Evolutionary conservation across 2,888 invertebrate species (phyloP).

Genomic region (Tetheella fluctuosa): DNA sequence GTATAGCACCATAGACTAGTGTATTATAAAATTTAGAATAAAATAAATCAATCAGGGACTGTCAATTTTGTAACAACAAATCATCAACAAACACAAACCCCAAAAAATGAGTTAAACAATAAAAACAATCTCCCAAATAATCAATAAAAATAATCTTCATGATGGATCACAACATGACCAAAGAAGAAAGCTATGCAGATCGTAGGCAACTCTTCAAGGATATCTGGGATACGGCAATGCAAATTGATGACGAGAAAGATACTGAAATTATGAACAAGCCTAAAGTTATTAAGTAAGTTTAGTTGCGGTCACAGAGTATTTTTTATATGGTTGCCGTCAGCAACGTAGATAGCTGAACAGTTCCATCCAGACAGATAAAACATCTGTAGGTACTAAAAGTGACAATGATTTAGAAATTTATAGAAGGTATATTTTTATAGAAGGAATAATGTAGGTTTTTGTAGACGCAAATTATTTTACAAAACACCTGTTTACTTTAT

Average conservation of each 20-base stretch:
- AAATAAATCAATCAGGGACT: background rate
- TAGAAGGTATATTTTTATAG: no score
- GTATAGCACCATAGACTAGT: background rate
- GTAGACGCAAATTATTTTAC: no score
- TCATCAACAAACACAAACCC: background rate
- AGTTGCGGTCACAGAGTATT: no score
- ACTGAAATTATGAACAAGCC: conserved; percentile 55
- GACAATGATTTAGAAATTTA: no score
- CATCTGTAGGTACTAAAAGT: no score
- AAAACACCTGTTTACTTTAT: no score
- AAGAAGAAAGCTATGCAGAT: conserved; percentile 66
- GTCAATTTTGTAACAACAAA: background rate
- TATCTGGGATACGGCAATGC: conserved; percentile 68
- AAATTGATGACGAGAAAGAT: conserved; percentile 56
- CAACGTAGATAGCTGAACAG: no score
- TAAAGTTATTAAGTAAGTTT: conserved; percentile 70
- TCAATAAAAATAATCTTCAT: background rate
- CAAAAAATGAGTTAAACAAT: background rate
- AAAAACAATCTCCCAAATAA: background rate
- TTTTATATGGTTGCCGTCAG: no score
- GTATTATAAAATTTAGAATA: background rate
- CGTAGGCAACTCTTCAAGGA: conserved; percentile 69
- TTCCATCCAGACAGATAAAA: no score
- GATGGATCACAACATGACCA: conserved; percentile 46
- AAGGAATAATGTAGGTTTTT: no score